A percentile compares a stretch with the other conserved stretches of the same genome.
Conservation (phyloP, 2,888 invertebrate genomes). For the Caenorhabditis wallacei region DNA sequence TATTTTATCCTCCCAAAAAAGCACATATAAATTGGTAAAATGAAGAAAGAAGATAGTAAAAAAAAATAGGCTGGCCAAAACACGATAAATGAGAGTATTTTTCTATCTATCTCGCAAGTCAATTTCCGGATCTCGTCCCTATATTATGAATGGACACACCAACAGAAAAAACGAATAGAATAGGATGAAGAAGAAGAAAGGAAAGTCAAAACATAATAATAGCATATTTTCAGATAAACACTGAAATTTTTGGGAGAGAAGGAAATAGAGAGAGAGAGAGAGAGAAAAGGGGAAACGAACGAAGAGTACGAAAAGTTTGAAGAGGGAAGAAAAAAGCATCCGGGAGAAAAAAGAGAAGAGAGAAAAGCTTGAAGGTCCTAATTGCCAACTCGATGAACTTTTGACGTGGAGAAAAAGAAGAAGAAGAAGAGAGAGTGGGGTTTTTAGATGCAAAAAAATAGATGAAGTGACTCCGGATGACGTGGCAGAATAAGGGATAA, state of each 20-base stretch:
- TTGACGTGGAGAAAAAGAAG: conserved; percentile 28
- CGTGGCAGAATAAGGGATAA: conserved; percentile 11
- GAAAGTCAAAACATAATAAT: conserved; percentile 45
- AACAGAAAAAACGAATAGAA: no score
- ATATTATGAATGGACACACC: conserved; percentile 9
- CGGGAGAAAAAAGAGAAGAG: background rate
- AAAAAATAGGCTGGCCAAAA: background rate
- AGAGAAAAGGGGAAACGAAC: conserved; percentile 3
- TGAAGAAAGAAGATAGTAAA: background rate
- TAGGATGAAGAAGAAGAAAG: background rate
- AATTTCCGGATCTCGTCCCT: conserved; percentile 7
- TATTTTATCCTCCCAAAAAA: background rate
- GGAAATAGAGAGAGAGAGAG: conserved; percentile 6
- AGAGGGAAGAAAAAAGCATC: conserved; percentile 3
- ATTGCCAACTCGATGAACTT: conserved; percentile 43
- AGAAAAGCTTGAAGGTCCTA: conserved; percentile 31
- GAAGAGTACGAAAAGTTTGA: conserved; percentile 11
- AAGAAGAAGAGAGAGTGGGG: background rate
- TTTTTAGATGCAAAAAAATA: no score
- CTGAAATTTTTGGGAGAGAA: background rate
- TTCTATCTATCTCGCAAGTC: background rate
- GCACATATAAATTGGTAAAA: no score
- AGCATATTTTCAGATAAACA: conserved; percentile 34
- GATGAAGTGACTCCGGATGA: conserved; percentile 30
- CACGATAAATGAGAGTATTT: background rate